Conservation (phyloP, 2,888 invertebrate genomes). For the Caenorhabditis plicata region DNA sequence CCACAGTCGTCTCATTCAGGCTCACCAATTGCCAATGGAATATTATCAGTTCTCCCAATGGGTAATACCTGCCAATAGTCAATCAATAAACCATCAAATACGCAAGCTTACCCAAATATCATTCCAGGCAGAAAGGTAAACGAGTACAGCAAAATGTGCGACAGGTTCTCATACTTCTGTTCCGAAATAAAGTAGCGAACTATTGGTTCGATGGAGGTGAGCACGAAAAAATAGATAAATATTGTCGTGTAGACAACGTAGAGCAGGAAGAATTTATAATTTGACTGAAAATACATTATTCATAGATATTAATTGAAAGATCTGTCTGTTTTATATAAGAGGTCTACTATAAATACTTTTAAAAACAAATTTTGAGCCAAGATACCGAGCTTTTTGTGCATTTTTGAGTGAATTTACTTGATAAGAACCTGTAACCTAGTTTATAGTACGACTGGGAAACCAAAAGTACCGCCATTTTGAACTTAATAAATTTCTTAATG, state of each 20-base stretch:
- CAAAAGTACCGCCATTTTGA: no score
- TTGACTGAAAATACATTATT: slow-evolving; percentile 28
- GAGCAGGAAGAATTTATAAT: slow-evolving; percentile 57
- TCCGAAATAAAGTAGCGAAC: slow-evolving; percentile 45
- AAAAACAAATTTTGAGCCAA: no score
- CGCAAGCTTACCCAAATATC: background rate
- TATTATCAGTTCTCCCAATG: slow-evolving; percentile 48
- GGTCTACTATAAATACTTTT: no score
- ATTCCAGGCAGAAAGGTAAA: slow-evolving; percentile 12
- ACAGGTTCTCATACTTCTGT: slow-evolving; percentile 33
- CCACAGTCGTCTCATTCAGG: slow-evolving; percentile 57
- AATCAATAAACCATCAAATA: background rate
- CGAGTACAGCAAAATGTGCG: slow-evolving; percentile 23
- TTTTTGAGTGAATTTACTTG: no score
- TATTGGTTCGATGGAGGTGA: slow-evolving; percentile 40
- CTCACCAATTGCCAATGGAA: slow-evolving; percentile 44
- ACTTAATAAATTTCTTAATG: no score
- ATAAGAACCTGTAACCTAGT: no score
- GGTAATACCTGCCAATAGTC: slow-evolving; percentile 38
- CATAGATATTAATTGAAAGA: no score
- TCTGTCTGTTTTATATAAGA: no score
- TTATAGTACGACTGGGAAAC: no score
- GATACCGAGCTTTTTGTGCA: no score
- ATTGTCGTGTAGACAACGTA: slow-evolving; percentile 47
- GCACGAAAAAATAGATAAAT: slow-evolving; percentile 33